Evolutionary conservation across 2,797 vertebrate species (phyloP).

Genomic region (Anomalospiza imberbis): DNA sequence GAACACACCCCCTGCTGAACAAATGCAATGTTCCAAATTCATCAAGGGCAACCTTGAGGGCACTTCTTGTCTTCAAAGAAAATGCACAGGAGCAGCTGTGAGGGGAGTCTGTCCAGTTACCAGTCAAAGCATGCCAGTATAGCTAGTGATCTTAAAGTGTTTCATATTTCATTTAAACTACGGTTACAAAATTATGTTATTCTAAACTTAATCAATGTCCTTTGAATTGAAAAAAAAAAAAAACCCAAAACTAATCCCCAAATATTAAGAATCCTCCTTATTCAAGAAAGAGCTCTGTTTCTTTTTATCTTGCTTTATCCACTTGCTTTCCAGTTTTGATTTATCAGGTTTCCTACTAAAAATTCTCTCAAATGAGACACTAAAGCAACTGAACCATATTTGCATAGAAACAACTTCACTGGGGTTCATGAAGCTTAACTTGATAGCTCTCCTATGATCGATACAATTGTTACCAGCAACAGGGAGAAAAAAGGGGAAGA

Average conservation of each 20-base stretch:
- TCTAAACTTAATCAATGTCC: not conserved
- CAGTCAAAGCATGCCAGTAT: not conserved
- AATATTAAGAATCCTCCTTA: not conserved
- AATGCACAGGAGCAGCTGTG: not conserved
- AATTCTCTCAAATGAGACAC: slow-evolving; percentile 19
- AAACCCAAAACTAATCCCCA: not conserved
- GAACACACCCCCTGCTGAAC: not conserved
- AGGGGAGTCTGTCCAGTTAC: not conserved
- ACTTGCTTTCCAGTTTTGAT: not conserved
- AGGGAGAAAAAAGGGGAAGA: not conserved
- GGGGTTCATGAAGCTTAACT: not conserved
- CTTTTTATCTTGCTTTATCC: not conserved
- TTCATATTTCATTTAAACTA: not conserved
- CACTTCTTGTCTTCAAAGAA: not conserved
- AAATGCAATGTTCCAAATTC: not conserved
- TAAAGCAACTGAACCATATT: slow-evolving; percentile 16
- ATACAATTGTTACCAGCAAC: slow-evolving; percentile 25
- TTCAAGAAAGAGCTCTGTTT: not conserved
- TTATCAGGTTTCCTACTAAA: not conserved
- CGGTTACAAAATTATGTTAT: not conserved
- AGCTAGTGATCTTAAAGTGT: not conserved
- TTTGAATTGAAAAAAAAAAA: not conserved
- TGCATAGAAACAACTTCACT: slow-evolving; percentile 47
- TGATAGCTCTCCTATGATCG: not conserved
- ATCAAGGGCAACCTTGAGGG: not conserved